Evolutionary conservation across 2,888 invertebrate genomes (phyloP).

Genomic region (Syritta pipiens): DNA sequence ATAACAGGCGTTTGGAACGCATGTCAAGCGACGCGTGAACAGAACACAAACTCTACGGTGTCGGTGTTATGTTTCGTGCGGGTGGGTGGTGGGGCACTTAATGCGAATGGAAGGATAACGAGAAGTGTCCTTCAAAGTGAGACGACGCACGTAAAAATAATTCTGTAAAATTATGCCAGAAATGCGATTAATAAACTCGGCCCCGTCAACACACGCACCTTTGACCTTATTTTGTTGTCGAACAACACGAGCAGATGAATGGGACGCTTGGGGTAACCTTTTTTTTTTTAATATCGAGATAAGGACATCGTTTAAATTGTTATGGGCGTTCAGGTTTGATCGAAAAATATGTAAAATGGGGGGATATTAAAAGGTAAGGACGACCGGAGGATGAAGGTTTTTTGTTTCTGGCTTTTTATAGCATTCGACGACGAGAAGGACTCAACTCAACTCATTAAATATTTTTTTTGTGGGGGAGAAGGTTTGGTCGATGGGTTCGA

Average conservation of each 20-base stretch:
- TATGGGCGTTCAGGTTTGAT: slow-evolving; percentile 48
- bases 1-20: slow-evolving; percentile 30
- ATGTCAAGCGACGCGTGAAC: slow-evolving; percentile 19
- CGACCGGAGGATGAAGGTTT: neutral
- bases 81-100: slow-evolving; percentile 2
- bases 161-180: slow-evolving; percentile 36
- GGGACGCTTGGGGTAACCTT: slow-evolving; percentile 1
- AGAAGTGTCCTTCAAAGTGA: slow-evolving; percentile 37
- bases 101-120: slow-evolving; percentile 47
- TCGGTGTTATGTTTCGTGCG: slow-evolving; percentile 11
- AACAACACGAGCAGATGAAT: neutral
- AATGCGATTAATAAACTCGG: slow-evolving; percentile 40
- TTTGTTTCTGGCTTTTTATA: slow-evolving; percentile 9
- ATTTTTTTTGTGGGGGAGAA: slow-evolving; percentile 12
- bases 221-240: slow-evolving; percentile 17
- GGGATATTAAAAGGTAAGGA: slow-evolving; percentile 25
- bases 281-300: slow-evolving; percentile 50
- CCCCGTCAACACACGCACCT: slow-evolving; percentile 31
- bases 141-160: slow-evolving; percentile 54
- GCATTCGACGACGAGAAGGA: slow-evolving; percentile 5
- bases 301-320: slow-evolving; percentile 47
- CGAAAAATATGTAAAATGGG: slow-evolving; percentile 44
- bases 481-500: slow-evolving; percentile 3
- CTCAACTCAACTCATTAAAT: slow-evolving; percentile 29
- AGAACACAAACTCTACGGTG: slow-evolving; percentile 24